Base-by-base conservation (phyloP, 2,797 vertebrate genomes). In the Philypnodon macrostomus region DNA sequence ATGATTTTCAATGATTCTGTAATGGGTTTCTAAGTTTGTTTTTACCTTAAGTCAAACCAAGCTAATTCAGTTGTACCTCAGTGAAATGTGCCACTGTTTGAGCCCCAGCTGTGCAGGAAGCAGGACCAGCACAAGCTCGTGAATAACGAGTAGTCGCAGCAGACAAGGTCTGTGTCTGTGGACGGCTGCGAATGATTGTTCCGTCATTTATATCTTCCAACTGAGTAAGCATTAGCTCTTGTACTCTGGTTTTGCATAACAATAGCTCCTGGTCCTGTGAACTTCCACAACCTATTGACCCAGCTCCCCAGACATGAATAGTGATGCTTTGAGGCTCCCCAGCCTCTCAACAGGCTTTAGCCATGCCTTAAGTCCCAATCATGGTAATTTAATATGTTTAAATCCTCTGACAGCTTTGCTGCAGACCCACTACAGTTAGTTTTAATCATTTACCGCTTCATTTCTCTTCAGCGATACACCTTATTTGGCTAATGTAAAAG, bases 341-440 rank as follows among this genome's bases (percentile, higher is more conserved):
- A 84, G 87, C 89, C 90, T 92, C 93, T 95, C 92, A 91, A 91
- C 87, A 90, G 90, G 91, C 90, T 91, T 88, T 88, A 91, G 92
- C 90, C 90, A 91, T 90, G 91, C 91, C 91, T 90, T 89, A 91
- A 93, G 92, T 95, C 92, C 92, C 94, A 95, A 95, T 96, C 94
- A 94, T 93, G 93, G 93, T 95, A 93, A 95, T 97, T 97, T 96
- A 97, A 96, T 97, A 94, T 94, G 95, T 93, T 91, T 93, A 90
- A 92, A 95, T 91, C 91, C 90, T 85, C 91, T 83, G 82, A 88
- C 84, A 88, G 91, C 92, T 93, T 92, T 93, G 91, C 92, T 91
- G 88, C 88, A 90, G 69, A 87, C 89, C 85, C 87, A 91, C 89
- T 87, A 78, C 89, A 93, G 93, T 95, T 95, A 96, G 93, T 95